These are phyloP conservation scores for Aselliscus stoliczkanus DNA, from an alignment of 2,797 vertebrate genomes.

Conservation along the genomic window DNA sequence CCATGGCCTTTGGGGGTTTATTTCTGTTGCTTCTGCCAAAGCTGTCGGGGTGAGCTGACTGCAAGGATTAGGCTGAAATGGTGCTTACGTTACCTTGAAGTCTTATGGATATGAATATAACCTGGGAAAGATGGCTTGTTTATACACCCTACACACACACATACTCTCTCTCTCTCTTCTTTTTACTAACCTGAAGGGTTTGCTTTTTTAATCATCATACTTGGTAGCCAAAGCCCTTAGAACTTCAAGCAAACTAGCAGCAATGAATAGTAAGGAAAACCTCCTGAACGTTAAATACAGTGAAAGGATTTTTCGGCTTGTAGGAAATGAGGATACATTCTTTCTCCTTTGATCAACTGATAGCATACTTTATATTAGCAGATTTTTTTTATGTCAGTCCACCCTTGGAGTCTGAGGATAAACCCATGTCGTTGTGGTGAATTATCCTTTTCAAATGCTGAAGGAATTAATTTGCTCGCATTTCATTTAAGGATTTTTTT, in stretches of 20 bases:
- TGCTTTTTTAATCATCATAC: not conserved
- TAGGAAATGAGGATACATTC: not conserved
- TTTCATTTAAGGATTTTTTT: not conserved
- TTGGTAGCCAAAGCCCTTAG: not conserved
- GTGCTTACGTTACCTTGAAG: not conserved
- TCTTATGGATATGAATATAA: not conserved
- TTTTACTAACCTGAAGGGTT: not conserved
- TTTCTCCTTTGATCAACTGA: not conserved
- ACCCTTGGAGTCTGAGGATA: not conserved
- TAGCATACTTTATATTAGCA: not conserved
- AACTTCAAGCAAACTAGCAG: slow-evolving; percentile 4
- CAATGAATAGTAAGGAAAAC: not conserved
- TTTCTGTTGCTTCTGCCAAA: not conserved
- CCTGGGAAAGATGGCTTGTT: not conserved
- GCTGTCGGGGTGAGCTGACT: not conserved
- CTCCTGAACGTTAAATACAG: not conserved
- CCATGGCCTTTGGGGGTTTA: not conserved
- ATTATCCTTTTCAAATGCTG: not conserved
- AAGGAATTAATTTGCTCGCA: not conserved
- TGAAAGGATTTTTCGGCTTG: not conserved
- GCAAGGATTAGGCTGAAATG: not conserved
- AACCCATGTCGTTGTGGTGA: not conserved
- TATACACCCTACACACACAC: not conserved
- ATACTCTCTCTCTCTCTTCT: too few relatives aligned
- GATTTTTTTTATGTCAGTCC: not conserved